Evolutionary conservation across 2,888 invertebrate species (phyloP).

Genomic region (Ditula angustiorana): DNA sequence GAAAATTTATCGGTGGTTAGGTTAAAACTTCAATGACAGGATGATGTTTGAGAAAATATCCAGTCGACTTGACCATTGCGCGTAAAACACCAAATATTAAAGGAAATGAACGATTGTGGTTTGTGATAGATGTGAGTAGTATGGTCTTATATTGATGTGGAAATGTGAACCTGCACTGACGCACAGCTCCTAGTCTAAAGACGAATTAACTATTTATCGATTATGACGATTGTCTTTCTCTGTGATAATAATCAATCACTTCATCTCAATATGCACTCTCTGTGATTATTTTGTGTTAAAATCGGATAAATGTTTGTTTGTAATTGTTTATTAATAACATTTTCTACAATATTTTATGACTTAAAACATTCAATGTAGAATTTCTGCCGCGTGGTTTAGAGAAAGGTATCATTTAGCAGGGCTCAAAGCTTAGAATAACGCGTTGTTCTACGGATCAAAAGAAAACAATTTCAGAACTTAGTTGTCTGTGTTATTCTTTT

Average conservation of each 20-base stretch:
- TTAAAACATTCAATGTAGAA: not conserved
- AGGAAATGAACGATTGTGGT: slow-evolving; percentile 55
- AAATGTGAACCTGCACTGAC: slow-evolving; percentile 58
- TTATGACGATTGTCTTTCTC: slow-evolving; percentile 25
- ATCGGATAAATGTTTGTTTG: not conserved
- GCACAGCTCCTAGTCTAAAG: slow-evolving; percentile 62
- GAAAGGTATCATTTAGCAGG: too few relatives aligned
- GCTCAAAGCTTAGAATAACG: too few relatives aligned
- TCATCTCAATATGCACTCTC: slow-evolving; percentile 54
- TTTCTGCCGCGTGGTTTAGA: not conserved
- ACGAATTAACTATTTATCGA: slow-evolving; percentile 26
- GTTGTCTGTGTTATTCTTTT: not conserved
- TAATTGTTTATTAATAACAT: not conserved
- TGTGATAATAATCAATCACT: slow-evolving; percentile 30
- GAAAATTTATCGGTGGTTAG: too few relatives aligned
- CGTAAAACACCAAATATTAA: slow-evolving; percentile 65
- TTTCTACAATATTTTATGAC: not conserved
- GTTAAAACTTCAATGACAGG: not conserved
- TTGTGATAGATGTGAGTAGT: slow-evolving; percentile 62
- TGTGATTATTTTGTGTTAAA: slow-evolving; percentile 53
- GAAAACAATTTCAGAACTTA: too few relatives aligned
- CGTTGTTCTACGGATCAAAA: too few relatives aligned
- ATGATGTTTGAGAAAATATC: slow-evolving; percentile 47
- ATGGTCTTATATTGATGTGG: slow-evolving; percentile 53
- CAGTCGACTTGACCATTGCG: slow-evolving; percentile 51